Conservation (phyloP, 2,888 invertebrate species). For the Neria commutata region DNA sequence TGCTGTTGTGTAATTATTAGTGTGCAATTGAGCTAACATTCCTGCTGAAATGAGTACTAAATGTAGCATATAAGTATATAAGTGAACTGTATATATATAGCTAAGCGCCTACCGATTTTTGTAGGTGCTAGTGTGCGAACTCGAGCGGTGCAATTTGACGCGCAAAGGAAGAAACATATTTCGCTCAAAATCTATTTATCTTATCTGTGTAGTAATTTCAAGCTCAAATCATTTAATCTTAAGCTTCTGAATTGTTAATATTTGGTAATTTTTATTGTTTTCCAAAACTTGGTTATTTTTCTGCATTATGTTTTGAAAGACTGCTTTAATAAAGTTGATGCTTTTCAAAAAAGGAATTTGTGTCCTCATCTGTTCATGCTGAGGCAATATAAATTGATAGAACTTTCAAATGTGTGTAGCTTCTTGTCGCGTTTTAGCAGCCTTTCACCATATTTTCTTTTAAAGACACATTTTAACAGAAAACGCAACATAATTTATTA, state of each 20-base stretch:
- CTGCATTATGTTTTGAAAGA: not conserved
- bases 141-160: not conserved
- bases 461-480: too few species aligned
- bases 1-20: not conserved
- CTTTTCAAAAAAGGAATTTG: not conserved
- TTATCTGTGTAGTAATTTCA: not conserved
- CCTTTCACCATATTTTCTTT: too few species aligned
- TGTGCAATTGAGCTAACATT: conserved; percentile 25
- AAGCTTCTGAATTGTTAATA: too few species aligned
- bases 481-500: too few species aligned
- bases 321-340: not conserved
- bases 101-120: not conserved
- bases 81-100: not conserved
- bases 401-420: too few species aligned
- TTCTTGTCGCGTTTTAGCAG: too few species aligned
- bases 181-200: not conserved
- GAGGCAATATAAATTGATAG: too few species aligned
- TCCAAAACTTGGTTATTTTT: not conserved
- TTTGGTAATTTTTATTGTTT: too few species aligned
- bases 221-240: not conserved
- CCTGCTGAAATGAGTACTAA: conserved; percentile 33
- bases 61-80: not conserved
- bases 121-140: not conserved
- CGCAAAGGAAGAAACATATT: not conserved
- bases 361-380: too few species aligned